phyloP scores from a whole-genome alignment of 2,113 vertebrate species.

The Origma solitaria region DNA sequence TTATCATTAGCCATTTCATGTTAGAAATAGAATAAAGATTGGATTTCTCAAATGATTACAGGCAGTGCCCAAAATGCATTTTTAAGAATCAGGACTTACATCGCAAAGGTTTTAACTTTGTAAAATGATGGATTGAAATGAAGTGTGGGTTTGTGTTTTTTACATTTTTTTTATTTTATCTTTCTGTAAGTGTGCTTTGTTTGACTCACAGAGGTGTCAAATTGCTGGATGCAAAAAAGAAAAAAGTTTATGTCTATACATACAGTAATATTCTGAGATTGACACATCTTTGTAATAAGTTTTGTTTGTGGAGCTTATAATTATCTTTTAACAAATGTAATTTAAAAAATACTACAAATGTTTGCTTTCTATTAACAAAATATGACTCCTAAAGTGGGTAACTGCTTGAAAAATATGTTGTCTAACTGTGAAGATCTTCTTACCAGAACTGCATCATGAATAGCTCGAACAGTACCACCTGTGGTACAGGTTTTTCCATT shows the following conservation, averaged over 20 bases:
- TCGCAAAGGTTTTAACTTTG: constrained; percentile 29
- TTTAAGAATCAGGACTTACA: constrained; percentile 26
- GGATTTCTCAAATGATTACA: constrained; percentile 47
- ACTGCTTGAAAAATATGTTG: constrained; percentile 18
- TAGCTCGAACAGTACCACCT: neutral
- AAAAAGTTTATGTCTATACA: constrained; percentile 38
- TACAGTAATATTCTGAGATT: constrained; percentile 7
- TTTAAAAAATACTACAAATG: neutral
- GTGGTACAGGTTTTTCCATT: neutral
- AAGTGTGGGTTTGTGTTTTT: neutral
- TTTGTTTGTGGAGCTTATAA: constrained; percentile 26
- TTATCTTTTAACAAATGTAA: constrained; percentile 22
- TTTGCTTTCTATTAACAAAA: constrained; percentile 31
- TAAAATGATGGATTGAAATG: neutral
- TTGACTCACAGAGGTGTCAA: constrained; percentile 50
- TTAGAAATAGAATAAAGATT: constrained; percentile 66
- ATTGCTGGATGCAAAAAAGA: constrained; percentile 83
- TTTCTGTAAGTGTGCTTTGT: neutral
- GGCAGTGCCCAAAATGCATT: neutral
- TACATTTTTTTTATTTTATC: neutral
- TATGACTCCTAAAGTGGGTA: neutral
- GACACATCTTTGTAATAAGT: neutral
- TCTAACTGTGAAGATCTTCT: constrained; percentile 30
- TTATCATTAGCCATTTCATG: constrained; percentile 77
- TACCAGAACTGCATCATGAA: constrained; percentile 49